Evolutionary conservation across 2,888 invertebrate genomes (phyloP).

Genomic region (Neoscelio sp.): DNA sequence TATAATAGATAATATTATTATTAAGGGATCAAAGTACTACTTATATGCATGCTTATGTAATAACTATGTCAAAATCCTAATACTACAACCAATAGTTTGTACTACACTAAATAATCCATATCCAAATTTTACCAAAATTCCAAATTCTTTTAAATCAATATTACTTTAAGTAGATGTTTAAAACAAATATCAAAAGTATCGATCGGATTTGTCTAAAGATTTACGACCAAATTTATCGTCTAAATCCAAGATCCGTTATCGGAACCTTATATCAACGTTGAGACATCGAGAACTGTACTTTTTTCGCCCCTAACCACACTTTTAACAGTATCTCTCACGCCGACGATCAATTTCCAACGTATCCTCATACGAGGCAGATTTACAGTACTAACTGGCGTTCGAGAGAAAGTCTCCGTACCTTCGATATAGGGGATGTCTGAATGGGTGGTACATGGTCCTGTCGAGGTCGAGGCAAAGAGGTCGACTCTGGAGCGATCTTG

Average conservation of each 20-base stretch:
- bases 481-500: constrained; percentile 90
- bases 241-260: constrained; percentile 27
- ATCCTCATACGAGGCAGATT: constrained; percentile 45
- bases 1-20: no score
- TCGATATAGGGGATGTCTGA: constrained; percentile 75
- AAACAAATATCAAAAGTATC: constrained; percentile 34
- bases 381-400: constrained; percentile 50
- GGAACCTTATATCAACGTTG: constrained; percentile 33
- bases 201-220: constrained; percentile 17
- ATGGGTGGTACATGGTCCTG: constrained; percentile 82
- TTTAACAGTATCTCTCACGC: constrained; percentile 7
- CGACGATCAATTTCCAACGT: background rate
- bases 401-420: constrained; percentile 35
- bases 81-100: no score
- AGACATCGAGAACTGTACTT: background rate
- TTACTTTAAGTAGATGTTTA: constrained; percentile 17
- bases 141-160: constrained; percentile 4
- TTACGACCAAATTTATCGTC: constrained; percentile 28
- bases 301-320: constrained; percentile 13
- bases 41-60: no score
- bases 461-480: constrained; percentile 80
- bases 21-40: no score
- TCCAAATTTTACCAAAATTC: no score
- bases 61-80: no score
- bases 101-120: no score